These are phyloP conservation scores for Ciona savignyi DNA, from an alignment of 23 tunicate genomes.

Conservation along the genomic window DNA sequence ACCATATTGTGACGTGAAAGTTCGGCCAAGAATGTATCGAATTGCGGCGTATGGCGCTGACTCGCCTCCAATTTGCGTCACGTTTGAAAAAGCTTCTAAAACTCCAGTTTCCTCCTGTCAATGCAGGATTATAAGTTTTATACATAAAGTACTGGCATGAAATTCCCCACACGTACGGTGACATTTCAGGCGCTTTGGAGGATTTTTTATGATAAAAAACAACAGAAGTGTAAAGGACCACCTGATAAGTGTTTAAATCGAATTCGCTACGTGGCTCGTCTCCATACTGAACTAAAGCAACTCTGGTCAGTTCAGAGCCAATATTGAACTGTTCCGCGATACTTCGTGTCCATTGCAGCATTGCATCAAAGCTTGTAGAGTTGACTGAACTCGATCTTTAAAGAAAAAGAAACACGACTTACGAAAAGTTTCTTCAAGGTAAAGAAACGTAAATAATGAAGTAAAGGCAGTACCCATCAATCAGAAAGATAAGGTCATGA, in stretches of 20 bases:
- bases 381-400: constrained; percentile 7
- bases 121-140: background rate
- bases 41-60: constrained; percentile 20
- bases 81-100: constrained; percentile 6
- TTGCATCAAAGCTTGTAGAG: constrained; percentile 7
- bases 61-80: constrained; percentile 12
- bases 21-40: background rate
- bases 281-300: constrained; percentile 35
- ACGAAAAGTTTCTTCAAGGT: too few relatives aligned
- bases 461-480: constrained; percentile 70
- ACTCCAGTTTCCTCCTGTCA: constrained; percentile 7
- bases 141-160: too few relatives aligned
- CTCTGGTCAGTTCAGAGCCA: constrained; percentile 12
- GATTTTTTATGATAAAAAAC: too few relatives aligned
- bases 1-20: constrained; percentile 20
- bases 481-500: constrained; percentile 46
- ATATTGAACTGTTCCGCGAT: constrained; percentile 19
- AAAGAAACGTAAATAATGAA: too few relatives aligned
- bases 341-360: constrained; percentile 11
- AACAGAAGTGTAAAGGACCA: too few relatives aligned
- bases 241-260: constrained; percentile 32
- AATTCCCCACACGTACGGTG: too few relatives aligned
- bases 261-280: constrained; percentile 25
- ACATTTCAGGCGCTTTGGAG: too few relatives aligned
- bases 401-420: too few relatives aligned